These are phyloP conservation scores for Ploceus nigricollis DNA, from an alignment of 2,113 vertebrate species.

Conservation along the genomic window DNA sequence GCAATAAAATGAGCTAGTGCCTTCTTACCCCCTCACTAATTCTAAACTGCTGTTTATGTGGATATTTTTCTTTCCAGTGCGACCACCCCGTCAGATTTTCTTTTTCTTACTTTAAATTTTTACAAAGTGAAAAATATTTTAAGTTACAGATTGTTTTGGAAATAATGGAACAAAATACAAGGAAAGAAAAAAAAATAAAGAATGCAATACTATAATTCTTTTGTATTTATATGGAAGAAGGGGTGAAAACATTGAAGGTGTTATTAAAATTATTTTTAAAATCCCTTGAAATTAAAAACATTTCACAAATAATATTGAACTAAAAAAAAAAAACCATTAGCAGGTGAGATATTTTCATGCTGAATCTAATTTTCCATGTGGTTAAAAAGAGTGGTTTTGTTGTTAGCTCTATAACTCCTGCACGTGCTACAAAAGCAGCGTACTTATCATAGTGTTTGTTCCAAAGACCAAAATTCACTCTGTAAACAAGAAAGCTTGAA, in stretches of 20 bases:
- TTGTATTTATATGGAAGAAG: neutral
- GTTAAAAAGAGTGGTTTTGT: neutral
- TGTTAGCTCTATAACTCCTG: neutral
- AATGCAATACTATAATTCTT: neutral
- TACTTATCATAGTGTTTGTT: neutral
- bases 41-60: neutral
- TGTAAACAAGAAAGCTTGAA: neutral
- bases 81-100: neutral
- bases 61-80: neutral
- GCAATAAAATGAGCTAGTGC: neutral
- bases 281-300: neutral
- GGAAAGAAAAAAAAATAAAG: neutral
- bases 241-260: neutral
- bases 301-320: neutral
- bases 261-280: neutral
- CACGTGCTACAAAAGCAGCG: neutral
- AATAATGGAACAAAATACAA: neutral
- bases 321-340: neutral
- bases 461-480: neutral
- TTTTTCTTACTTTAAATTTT: neutral
- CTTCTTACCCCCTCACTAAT: neutral
- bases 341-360: neutral
- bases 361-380: neutral
- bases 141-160: neutral
- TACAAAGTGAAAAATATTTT: neutral